Evolutionary conservation across 2,888 invertebrate species (phyloP), one percentile per base, ranked within the genome.

Genomic region (Pterostichus niger): DNA sequence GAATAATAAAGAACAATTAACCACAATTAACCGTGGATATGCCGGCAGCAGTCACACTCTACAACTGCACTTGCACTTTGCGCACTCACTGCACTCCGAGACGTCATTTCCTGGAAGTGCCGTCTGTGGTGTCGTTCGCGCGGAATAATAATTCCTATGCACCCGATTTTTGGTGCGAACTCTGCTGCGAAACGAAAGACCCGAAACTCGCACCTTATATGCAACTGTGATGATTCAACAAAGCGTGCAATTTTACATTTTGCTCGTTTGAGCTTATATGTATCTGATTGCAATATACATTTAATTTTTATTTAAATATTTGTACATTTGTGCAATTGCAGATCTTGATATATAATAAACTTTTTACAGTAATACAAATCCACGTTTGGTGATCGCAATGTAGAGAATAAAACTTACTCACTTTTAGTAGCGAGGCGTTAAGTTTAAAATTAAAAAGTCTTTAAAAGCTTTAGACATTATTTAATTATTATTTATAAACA

Each of bases 1-100:
- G 35, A 64, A 64, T 64, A 64, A 64, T 64, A 64, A 64, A 64
- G 64, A 33, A 64, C 64, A 64, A 64, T 64, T 64, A 64, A 64
- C 64, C n/a, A 64, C 64, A 64, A 64, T 64, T 64, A 64, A 64
- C 31, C 24, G 35, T 64, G 64, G 64, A 64, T 64, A 31, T 49
- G 64, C 35, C 64, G 59, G 64, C 64, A 10, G 49, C 49, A 33
- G 9, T 17, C 59, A 59, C 59, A 59, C 11, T 17, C 24, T 11
- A 24, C 59, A 24, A 24, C 59, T 64, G 64, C 64, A 64, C 33
- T 64, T 64, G 64, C 64, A 64, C 64, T 64, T 64, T 31, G 49
- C n/a, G 49, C 49, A 49, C 49, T 49, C 49, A 13, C 11, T 35
- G 35, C 64, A 35, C 49, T 49, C 64, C 64, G 33, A 64, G 33